Percentiles rank a stretch among this genome's conserved stretches.
Evolutionary conservation across 2,113 vertebrate species (phyloP).

Genomic region (Tretioscincus oriximinensis): DNA sequence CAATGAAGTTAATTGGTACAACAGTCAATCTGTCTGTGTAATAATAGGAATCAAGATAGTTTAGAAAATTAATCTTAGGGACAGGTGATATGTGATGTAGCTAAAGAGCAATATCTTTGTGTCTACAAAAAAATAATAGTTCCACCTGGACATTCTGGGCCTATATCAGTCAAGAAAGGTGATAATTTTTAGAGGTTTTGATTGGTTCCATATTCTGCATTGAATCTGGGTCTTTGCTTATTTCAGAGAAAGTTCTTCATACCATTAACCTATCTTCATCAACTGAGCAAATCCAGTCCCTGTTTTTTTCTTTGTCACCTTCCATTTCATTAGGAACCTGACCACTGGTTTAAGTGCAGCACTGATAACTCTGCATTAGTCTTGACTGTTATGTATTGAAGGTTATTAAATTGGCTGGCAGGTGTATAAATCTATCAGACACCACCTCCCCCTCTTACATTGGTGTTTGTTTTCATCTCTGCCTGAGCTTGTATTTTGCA

Average conservation of each 20-base stretch:
- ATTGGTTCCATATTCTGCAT: rapidly evolving
- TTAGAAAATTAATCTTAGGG: background rate
- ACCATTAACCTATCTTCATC: background rate
- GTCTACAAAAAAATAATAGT: too few relatives aligned
- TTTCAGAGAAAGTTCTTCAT: background rate
- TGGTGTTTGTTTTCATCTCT: background rate
- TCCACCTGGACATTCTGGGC: background rate
- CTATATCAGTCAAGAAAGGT: rapidly evolving
- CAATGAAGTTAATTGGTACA: too few relatives aligned
- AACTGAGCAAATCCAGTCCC: background rate
- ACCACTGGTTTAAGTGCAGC: constrained; percentile 4
- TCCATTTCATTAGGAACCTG: background rate
- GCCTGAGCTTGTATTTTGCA: background rate
- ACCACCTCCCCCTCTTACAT: background rate
- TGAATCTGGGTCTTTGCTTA: background rate
- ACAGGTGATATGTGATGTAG: background rate
- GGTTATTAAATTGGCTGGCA: constrained; percentile 32
- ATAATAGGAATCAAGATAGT: background rate
- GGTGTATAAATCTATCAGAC: constrained; percentile 19
- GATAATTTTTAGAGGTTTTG: background rate
- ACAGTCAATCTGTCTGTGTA: background rate
- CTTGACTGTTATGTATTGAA: constrained; percentile 3
- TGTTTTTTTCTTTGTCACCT: background rate
- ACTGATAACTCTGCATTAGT: constrained; percentile 15
- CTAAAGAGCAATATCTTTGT: too few relatives aligned